Evolutionary conservation across 2,113 vertebrate species (phyloP).

Genomic region (Azemiops feae): DNA sequence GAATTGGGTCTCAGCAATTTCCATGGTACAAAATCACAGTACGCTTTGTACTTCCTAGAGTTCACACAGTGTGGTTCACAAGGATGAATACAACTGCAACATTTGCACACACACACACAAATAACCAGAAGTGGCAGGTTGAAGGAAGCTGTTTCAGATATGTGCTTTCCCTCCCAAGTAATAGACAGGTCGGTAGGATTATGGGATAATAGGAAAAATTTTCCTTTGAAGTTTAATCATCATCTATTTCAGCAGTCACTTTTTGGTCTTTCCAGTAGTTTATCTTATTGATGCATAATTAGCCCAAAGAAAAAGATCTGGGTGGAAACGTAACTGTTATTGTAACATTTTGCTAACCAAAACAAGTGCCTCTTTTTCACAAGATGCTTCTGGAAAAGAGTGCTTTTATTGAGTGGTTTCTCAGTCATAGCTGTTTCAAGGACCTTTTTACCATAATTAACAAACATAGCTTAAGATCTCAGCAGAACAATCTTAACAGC

Average conservation of each 20-base stretch:
- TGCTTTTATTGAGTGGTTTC: neutral
- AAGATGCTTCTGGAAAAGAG: neutral
- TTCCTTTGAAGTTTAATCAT: neutral
- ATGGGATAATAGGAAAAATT: neutral
- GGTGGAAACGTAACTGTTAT: neutral
- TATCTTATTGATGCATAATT: neutral
- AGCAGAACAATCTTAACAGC: neutral
- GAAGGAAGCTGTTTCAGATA: neutral
- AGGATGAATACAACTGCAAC: neutral
- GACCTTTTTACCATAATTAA: constrained; percentile 5
- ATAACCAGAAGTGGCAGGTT: neutral
- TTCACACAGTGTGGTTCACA: neutral
- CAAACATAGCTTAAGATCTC: neutral
- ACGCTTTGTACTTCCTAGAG: neutral
- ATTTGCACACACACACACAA: neutral
- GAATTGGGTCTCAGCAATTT: neutral
- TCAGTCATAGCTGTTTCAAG: neutral
- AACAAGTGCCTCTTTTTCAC: no score
- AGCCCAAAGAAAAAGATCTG: neutral
- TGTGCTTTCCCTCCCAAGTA: neutral
- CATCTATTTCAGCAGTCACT: neutral
- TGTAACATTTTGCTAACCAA: neutral
- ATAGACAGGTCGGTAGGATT: neutral
- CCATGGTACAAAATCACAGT: neutral
- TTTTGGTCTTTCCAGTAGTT: neutral